Conservation (phyloP, 2,113 vertebrate genomes). For the Balaenoptera acutorostrata region DNA sequence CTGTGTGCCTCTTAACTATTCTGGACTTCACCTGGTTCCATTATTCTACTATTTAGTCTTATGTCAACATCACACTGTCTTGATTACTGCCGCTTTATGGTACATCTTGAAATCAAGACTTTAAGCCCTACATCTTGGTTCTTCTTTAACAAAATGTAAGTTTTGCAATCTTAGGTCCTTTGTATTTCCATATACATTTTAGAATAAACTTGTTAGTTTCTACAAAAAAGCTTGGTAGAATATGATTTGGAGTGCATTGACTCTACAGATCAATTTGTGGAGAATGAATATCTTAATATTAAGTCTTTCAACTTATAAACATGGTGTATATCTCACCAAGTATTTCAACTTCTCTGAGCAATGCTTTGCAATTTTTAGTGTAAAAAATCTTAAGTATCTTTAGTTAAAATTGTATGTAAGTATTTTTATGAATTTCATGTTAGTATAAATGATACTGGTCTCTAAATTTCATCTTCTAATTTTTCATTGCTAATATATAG, state of each 20-base stretch:
- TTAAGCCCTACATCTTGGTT: not conserved
- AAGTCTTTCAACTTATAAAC: not conserved
- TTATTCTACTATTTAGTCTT: not conserved
- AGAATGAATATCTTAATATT: not conserved
- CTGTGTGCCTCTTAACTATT: not conserved
- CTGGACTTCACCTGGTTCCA: not conserved
- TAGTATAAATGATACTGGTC: not conserved
- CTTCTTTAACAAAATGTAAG: not conserved
- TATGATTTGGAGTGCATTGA: not conserved
- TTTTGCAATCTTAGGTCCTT: not conserved
- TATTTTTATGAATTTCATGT: not conserved
- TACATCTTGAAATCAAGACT: not conserved
- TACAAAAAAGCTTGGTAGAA: not conserved
- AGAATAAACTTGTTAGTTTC: not conserved
- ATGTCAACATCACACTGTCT: not conserved
- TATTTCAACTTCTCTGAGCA: not conserved
- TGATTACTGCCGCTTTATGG: too few relatives aligned
- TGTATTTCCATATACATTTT: not conserved
- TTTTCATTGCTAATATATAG: not conserved
- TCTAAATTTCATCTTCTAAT: not conserved
- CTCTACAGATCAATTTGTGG: not conserved
- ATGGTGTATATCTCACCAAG: not conserved
- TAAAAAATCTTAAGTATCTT: not conserved
- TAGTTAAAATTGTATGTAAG: not conserved
- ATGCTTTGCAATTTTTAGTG: not conserved